Evolutionary conservation across 1,140 invertebrate genomes (phyloP).

Genomic region (Bombus picipes): DNA sequence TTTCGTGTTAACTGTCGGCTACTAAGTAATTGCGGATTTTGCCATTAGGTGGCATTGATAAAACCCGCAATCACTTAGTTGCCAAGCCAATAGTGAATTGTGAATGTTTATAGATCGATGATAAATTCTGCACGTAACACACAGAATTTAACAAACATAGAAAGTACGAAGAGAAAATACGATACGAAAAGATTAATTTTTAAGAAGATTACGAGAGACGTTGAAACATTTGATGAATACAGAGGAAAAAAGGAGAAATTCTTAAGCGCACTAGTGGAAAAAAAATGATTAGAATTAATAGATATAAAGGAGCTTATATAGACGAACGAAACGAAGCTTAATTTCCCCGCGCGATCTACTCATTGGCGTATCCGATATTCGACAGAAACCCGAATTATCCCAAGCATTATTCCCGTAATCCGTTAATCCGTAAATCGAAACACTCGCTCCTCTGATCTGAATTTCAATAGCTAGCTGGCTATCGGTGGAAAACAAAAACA

Average conservation of each 20-base stretch:
- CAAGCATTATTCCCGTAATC: conserved; percentile 28
- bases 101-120: not conserved
- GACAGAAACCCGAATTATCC: conserved; percentile 14
- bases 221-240: not conserved
- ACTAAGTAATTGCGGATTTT: no score
- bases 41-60: no score
- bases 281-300: not conserved
- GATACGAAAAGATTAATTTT: not conserved
- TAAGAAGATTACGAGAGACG: not conserved
- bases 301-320: no score
- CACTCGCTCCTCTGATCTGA: conserved; percentile 16
- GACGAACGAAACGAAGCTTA: not conserved
- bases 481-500: conserved; percentile 3
- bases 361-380: conserved; percentile 1
- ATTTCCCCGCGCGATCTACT: conserved; percentile 4
- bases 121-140: not conserved
- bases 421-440: conserved; percentile 15
- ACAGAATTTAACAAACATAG: no score
- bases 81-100: no score
- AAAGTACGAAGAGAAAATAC: no score
- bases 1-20: no score
- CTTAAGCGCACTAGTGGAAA: not conserved
- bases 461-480: not conserved
- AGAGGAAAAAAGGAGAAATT: not conserved
- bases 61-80: no score